Conservation (phyloP, 2,888 invertebrate species). For the Hedya salicella region DNA sequence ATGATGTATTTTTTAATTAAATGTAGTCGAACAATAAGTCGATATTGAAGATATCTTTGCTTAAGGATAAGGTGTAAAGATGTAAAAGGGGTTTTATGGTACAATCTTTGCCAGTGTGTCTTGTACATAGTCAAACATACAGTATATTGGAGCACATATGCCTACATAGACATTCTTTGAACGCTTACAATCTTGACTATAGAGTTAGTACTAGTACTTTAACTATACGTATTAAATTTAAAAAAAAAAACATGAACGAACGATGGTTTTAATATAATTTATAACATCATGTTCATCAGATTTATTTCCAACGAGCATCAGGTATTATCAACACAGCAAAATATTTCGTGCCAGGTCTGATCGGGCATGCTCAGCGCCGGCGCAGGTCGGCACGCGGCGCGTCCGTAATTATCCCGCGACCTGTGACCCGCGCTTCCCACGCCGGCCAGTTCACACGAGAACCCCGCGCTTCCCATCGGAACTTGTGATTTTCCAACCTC, state of each 20-base stretch:
- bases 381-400: conserved; percentile 50
- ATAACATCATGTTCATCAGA: not conserved
- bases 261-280: too few relatives aligned
- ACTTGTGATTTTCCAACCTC: conserved; percentile 49
- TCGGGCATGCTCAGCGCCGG: conserved; percentile 8
- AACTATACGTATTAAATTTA: too few relatives aligned
- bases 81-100: too few relatives aligned
- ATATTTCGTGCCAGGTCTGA: not conserved
- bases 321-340: not conserved
- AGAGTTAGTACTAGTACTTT: too few relatives aligned
- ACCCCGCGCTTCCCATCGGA: conserved; percentile 76
- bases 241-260: not conserved
- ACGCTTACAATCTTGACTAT: too few relatives aligned
- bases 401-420: conserved; percentile 75
- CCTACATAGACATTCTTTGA: too few relatives aligned
- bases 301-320: not conserved
- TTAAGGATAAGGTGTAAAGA: too few relatives aligned
- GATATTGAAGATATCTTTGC: too few relatives aligned
- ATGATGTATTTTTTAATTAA: not conserved
- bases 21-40: not conserved
- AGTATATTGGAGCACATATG: too few relatives aligned
- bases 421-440: conserved; percentile 79
- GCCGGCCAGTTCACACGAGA: conserved; percentile 78
- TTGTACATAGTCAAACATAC: too few relatives aligned
- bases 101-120: too few relatives aligned